Evolutionary conservation across 2,797 vertebrate species (phyloP).

Genomic region (Microctenopoma lineatum): DNA sequence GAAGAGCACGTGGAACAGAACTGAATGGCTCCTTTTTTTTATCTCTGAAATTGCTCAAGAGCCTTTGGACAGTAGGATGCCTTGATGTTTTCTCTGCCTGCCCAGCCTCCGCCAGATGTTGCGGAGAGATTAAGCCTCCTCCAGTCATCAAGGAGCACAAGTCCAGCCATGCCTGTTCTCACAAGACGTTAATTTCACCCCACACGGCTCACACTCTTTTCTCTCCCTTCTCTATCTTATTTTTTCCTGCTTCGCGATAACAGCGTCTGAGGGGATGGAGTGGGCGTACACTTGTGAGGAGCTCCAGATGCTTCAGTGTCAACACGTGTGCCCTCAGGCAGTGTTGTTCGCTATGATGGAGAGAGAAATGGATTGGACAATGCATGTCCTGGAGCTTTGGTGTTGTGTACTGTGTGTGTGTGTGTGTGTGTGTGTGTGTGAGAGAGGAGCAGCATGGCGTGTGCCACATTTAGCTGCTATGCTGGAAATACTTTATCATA

Average conservation of each 20-base stretch:
- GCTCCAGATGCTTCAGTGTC: constrained; percentile 68
- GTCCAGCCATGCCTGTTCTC: constrained; percentile 65
- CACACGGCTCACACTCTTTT: constrained; percentile 38
- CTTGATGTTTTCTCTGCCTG: constrained; percentile 51
- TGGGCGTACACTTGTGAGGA: constrained; percentile 63
- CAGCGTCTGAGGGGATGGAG: constrained; percentile 56
- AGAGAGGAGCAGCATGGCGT: constrained; percentile 17
- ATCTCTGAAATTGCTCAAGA: constrained; percentile 64
- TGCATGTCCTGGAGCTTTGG: constrained; percentile 37
- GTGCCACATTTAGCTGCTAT: constrained; percentile 31
- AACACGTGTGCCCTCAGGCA: constrained; percentile 53
- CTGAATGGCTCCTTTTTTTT: constrained; percentile 48
- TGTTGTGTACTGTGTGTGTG: constrained; percentile 17
- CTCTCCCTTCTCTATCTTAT: constrained; percentile 32
- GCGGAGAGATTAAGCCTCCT: constrained; percentile 63
- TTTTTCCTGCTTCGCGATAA: constrained; percentile 53
- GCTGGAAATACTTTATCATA: constrained; percentile 3
- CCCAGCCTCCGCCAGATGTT: constrained; percentile 70
- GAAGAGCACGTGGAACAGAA: constrained; percentile 26
- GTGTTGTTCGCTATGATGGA: constrained; percentile 52
- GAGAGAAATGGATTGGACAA: constrained; percentile 60
- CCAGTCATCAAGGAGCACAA: constrained; percentile 53
- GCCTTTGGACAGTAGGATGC: constrained; percentile 62
- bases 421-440: not conserved
- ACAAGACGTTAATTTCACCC: constrained; percentile 66